phyloP scores from a whole-genome alignment of 2,888 invertebrate genomes.

The Amblyteles armatorius region DNA sequence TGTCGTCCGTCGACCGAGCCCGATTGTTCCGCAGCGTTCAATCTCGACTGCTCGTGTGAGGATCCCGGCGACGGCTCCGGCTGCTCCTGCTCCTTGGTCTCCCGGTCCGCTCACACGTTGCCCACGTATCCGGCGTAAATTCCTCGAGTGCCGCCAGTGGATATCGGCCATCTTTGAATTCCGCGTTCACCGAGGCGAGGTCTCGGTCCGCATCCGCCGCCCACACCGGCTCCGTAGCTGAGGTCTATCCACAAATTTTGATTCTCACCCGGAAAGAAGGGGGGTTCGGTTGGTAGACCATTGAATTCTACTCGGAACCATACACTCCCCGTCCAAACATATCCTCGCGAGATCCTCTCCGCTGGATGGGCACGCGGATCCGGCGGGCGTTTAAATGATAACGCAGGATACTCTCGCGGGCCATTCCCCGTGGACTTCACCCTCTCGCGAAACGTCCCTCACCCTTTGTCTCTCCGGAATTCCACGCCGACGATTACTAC shows the following conservation, averaged over 20 bases:
- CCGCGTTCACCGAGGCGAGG: constrained; percentile 57
- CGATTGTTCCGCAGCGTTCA: background rate
- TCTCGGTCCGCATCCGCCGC: background rate
- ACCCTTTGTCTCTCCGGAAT: background rate
- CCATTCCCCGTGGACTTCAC: constrained; percentile 40
- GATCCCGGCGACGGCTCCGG: background rate
- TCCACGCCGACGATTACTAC: constrained; percentile 28
- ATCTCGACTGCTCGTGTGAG: background rate
- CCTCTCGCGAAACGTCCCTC: background rate
- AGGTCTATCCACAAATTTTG: constrained; percentile 72
- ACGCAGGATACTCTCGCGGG: constrained; percentile 63
- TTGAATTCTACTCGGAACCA: constrained; percentile 73
- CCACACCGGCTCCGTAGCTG: background rate
- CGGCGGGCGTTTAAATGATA: constrained; percentile 39
- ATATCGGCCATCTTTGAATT: constrained; percentile 69
- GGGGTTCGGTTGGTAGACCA: constrained; percentile 66
- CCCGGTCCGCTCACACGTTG: constrained; percentile 24
- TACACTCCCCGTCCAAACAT: constrained; percentile 49
- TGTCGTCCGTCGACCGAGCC: background rate
- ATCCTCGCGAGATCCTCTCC: constrained; percentile 41
- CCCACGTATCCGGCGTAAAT: constrained; percentile 37
- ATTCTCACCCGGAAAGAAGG: constrained; percentile 71
- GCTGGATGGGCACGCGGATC: background rate
- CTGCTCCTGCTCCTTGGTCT: constrained; percentile 7
- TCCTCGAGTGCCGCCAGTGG: constrained; percentile 11